Evolutionary conservation across 1,140 invertebrate species (phyloP).

Genomic region (Trichonephila clavipes): DNA sequence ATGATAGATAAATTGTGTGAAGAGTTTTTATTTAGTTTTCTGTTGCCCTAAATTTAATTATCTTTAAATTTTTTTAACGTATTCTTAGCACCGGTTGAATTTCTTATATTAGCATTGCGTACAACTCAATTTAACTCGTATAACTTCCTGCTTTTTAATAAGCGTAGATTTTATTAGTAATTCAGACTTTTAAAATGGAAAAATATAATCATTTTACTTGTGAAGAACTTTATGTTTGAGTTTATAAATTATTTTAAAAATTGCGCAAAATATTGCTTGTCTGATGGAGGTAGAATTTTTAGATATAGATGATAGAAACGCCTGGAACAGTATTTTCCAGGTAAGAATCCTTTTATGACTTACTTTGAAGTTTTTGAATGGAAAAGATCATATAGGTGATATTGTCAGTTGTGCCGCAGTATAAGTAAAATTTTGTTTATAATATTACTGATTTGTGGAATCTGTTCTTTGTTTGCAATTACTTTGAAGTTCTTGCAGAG

Average conservation of each 20-base stretch:
- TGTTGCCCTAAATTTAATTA: no score
- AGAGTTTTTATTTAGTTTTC: no score
- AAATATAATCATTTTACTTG: not conserved
- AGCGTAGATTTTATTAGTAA: not conserved
- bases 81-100: not conserved
- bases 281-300: constrained; percentile 62
- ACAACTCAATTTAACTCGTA: constrained; percentile 35
- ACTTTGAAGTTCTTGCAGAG: no score
- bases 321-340: constrained; percentile 63
- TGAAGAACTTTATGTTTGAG: not conserved
- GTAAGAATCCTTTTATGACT: constrained; percentile 29
- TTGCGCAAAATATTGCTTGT: not conserved
- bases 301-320: constrained; percentile 65
- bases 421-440: no score
- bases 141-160: constrained; percentile 40
- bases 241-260: not conserved
- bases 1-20: no score
- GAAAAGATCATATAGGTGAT: not conserved
- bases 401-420: no score
- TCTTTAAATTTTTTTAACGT: not conserved
- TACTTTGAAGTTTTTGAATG: not conserved
- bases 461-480: no score
- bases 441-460: no score
- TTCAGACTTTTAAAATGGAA: not conserved
- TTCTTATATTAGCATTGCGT: not conserved